These are phyloP conservation scores for Aurelia aurita complex sp. Pacific DNA, from an alignment of 30 jellyfish, hydroid and myxozoan species.

Conservation along the genomic window DNA sequence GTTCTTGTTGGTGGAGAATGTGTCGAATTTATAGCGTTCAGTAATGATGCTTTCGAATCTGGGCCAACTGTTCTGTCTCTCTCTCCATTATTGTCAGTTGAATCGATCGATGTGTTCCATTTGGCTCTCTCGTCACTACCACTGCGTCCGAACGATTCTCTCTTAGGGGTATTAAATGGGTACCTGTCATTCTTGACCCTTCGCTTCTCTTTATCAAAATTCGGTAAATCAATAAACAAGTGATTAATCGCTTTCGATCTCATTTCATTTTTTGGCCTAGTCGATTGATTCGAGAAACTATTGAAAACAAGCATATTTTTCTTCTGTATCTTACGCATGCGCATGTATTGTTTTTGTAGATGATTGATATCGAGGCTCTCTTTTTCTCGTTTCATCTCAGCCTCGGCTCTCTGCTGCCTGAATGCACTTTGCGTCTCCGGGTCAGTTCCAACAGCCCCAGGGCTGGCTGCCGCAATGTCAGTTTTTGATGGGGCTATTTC, in stretches of 20 bases:
- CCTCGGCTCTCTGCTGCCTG: conserved; percentile 68
- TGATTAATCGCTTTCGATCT: conserved; percentile 89
- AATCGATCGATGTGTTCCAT: neutral
- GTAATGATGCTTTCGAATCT: neutral
- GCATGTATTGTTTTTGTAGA: conserved; percentile 79
- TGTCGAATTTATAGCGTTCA: neutral
- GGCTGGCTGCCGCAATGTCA: conserved; percentile 65
- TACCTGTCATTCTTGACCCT: conserved; percentile 18
- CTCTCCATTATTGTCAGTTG: neutral
- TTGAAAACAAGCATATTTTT: conserved; percentile 89
- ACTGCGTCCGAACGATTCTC: neutral
- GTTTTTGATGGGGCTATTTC: conserved; percentile 55
- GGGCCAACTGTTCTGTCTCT: neutral
- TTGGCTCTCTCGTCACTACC: neutral
- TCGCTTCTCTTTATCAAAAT: conserved; percentile 43
- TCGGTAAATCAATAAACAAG: conserved; percentile 76
- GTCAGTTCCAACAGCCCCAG: conserved; percentile 85
- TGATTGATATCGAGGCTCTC: conserved; percentile 70
- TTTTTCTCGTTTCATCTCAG: conserved; percentile 65
- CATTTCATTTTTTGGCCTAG: conserved; percentile 33
- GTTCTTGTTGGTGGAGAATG: neutral
- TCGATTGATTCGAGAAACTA: conserved; percentile 57
- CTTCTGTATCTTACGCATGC: conserved; percentile 87
- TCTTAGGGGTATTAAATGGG: conserved; percentile 19
- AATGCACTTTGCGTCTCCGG: conserved; percentile 70